Evolutionary conservation across 1,140 invertebrate species (phyloP), one percentile per base, ranked within the genome.

Genomic region (Ylistrum balloti): DNA sequence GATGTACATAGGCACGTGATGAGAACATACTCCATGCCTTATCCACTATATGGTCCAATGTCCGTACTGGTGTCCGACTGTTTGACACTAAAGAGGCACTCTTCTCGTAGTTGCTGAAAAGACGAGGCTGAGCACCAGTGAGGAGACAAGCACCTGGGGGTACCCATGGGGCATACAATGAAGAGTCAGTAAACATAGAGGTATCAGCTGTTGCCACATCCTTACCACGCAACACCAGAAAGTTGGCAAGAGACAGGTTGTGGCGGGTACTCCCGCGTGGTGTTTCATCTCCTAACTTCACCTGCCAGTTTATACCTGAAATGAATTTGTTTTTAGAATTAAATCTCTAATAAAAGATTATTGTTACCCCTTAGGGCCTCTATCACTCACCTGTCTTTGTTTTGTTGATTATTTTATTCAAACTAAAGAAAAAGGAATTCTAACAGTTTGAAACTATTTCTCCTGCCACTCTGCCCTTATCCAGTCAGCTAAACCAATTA

Each of bases 11-110:
- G 3, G 96, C 96, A 45, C 95, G 90, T 0, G 95, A 95, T 0
- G 94, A 93, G 91, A 96, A 96, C 96, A 96, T 96, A 33, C 94
- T 94, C 96, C 96, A 96, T 7, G 96, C 96, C 90, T 95, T 96
- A 1, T 94, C 94, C 22, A 96, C 89, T 45, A 96, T 93, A 15
- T 91, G 89, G 56, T 96, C 93, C 87, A 96, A 88, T 0, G 94
- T 91, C 0, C 86, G 86, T 13, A 95, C 90, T 7, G 94, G 91
- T 17, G 94, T 93, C 45, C 93, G 92, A 92, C 95, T 95, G 91
- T 96, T 96, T 33, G 94, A 95, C 13, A 96, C 87, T 11, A 96
- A 88, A 10, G 94, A 92, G 0, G 95, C 94, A 35, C 93, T 94
- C 89, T 96, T 96, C 87, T 96, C 96, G 90, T 96, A 95, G 48